phyloP scores from a whole-genome alignment of 2,888 invertebrate species.

The Stratiomys singularior region DNA sequence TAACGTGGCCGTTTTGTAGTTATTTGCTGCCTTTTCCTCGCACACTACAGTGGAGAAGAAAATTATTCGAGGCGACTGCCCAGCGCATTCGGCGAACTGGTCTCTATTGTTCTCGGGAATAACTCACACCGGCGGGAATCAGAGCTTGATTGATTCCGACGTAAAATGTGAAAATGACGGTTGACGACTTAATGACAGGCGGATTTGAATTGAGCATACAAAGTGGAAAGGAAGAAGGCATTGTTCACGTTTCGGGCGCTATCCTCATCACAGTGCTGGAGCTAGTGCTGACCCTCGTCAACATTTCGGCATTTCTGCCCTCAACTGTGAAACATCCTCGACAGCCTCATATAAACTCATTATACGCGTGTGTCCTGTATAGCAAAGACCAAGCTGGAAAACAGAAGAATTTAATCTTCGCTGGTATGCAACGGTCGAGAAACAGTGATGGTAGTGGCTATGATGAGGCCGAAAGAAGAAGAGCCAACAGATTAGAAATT shows the following conservation, averaged over 20 bases:
- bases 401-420: conserved; percentile 46
- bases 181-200: no score
- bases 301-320: no score
- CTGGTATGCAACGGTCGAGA: conserved; percentile 33
- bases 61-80: background rate
- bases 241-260: no score
- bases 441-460: conserved; percentile 1
- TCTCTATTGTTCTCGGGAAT: background rate
- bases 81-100: background rate
- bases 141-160: no score
- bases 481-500: conserved; percentile 33
- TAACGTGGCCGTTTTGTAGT: background rate
- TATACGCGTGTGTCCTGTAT: background rate
- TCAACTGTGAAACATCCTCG: no score
- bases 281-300: no score
- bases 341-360: background rate
- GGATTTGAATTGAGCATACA: no score
- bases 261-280: no score
- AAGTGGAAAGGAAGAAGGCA: no score
- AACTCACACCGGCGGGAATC: no score
- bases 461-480: conserved; percentile 27
- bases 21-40: background rate
- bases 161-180: no score
- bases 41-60: background rate
- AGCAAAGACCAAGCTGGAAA: conserved; percentile 2